Evolutionary conservation across 1,140 invertebrate genomes (phyloP), one percentile per base, ranked within the genome.

Genomic region (Archivesica marissinica): DNA sequence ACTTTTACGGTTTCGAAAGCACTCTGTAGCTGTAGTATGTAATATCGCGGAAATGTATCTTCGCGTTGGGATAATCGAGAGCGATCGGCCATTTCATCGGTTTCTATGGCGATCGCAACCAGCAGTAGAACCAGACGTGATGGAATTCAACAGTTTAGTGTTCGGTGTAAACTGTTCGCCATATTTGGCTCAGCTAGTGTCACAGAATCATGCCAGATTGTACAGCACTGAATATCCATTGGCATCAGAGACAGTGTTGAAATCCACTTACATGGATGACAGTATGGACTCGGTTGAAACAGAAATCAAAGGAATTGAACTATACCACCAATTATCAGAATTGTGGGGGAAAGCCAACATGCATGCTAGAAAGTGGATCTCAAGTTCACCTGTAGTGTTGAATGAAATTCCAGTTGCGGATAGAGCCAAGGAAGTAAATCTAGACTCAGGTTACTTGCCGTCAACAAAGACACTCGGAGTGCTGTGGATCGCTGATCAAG

Each of bases 131-230:
- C n/a, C n/a, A n/a, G n/a, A 83, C 35, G 30, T 66, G 20, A 76
- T 68, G 44, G 17, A 86, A 38, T 83, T 59, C 33, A n/a, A n/a
- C n/a, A n/a, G 79, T 20, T 3, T 83, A 13, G 78, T 83, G 17
- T 86, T 86, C 77, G 79, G 79, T 3, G 23, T 74, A 6, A 82
- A 72, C 33, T 15, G 59, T 38, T 82, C 59, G 15, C 85, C 85
- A 41, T 86, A 75, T 76, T 39, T 50, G 17, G 79, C 70, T 0
- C 85, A 82, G 41, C 52, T 38, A 38, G 85, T 82, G 3, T 20
- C 41, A 23, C 28, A 66, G 68, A 35, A 61, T 38, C 1, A 83
- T 50, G 66, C 41, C n/a, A 61, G 28, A 41, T 39, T 20, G 23
- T 75, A 50, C 25, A 1, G 23, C 23, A 0, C 0, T 50, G n/a